Evolutionary conservation across 1,140 invertebrate genomes (phyloP).

Genomic region (Limonius californicus): DNA sequence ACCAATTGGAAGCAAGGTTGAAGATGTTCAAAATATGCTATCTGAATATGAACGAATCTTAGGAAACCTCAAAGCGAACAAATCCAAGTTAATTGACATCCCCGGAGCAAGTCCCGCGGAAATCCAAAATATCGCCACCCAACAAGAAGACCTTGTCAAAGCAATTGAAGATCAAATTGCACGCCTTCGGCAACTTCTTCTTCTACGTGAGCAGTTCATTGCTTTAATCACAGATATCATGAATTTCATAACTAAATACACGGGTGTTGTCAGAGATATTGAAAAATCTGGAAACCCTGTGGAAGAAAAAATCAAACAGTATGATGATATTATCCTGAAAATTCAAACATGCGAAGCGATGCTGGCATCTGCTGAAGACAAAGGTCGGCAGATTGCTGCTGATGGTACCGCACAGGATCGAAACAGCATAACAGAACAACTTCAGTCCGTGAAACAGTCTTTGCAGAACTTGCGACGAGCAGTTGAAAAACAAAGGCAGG

Average conservation of each 20-base stretch:
- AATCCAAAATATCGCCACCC: conserved; percentile 70
- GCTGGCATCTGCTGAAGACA: conserved; percentile 80
- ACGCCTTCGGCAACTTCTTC: conserved; percentile 68
- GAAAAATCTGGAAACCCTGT: conserved; percentile 74
- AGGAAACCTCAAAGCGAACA: conserved; percentile 74
- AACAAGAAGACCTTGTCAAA: conserved; percentile 80
- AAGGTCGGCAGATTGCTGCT: conserved; percentile 84
- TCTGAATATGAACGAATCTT: conserved; percentile 75
- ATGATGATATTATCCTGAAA: conserved; percentile 78
- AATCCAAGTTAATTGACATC: conserved; percentile 72
- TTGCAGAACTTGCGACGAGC: conserved; percentile 71
- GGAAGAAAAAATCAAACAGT: conserved; percentile 84
- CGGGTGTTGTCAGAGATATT: conserved; percentile 78
- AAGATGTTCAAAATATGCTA: conserved; percentile 77
- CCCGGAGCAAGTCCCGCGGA: conserved; percentile 71
- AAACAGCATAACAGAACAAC: conserved; percentile 80
- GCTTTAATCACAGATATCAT: conserved; percentile 81
- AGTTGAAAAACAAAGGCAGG: conserved; percentile 79
- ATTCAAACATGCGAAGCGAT: conserved; percentile 87
- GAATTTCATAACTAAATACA: conserved; percentile 82
- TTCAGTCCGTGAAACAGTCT: conserved; percentile 83
- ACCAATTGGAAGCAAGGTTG: conserved; percentile 78
- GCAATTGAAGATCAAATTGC: conserved; percentile 80
- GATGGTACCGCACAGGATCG: conserved; percentile 83
- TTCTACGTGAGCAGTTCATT: conserved; percentile 82